Evolutionary conservation across 2,113 vertebrate genomes (phyloP), one percentile per base, ranked within the genome.

Genomic region (Anser brachyrhynchus): DNA sequence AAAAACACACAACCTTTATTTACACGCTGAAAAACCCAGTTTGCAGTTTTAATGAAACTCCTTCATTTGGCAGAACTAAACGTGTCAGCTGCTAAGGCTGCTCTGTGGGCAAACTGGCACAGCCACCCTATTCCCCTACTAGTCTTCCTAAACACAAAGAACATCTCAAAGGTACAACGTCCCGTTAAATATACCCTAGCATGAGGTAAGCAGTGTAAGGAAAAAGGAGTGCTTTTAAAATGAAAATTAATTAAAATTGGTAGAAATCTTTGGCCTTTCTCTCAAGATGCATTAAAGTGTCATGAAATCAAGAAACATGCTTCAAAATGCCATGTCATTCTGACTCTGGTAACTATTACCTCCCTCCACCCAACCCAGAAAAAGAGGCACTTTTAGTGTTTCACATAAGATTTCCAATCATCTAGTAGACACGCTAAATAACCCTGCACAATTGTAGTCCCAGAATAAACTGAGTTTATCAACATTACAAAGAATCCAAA

Each of bases 361-460:
- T 95, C 87, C 94, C 92, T 95, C 90, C 95, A 93, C 91, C 89
- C 97, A 98, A 97, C 96, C 94, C 97, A 98, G 96, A 98, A 98
- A 98, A 97, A 98, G 98, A 98, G 98, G 98, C 98, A 98, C 98
- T 98, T 98, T 98, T 98, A 98, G 97, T 98, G 98, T 98, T 97
- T 98, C 87, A 96, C 95, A 96, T 85, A 98, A 97, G 97, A 93
- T 97, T 96, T 98, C 97, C 97, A 97, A 97, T 97, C 95, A 87
- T 96, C 97, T 96, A 93, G 86, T 91, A 97, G 96, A 97, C 95
- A 94, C 72, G 84, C 92, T 93, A 92, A 94, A 88, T 94, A 96
- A 97, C 93, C 96, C 96, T 96, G 95, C 95, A 96, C 92, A 94
- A 94, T 84, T 67, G 93, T 90, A 97, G 89, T 91, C 96, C 92